Base-by-base conservation (phyloP, 37 sponge, comb jelly and placozoan genomes). In the Beroe forskalii region DNA sequence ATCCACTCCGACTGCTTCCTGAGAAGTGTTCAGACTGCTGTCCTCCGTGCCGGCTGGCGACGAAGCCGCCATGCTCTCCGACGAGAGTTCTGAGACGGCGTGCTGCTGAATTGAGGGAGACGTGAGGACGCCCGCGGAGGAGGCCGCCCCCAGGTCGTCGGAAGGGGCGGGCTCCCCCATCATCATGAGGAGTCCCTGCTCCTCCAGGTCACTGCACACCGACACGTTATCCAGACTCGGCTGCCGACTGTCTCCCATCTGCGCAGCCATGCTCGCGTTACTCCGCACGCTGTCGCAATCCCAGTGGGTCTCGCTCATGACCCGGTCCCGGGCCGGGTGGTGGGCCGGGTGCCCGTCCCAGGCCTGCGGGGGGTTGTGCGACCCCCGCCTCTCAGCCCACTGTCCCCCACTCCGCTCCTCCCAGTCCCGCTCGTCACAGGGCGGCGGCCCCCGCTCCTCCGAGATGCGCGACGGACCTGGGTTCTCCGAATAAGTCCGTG, bases 171-270 rank as follows among this genome's bases (percentile, higher is more conserved):
- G 12, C 12, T 12, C 55, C 55, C 12, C 12, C 12, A 48, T 12
- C 55, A 48, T 48, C 55, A 48, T 48, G 55, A 48, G 6, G 12
- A 48, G 55, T 17, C 55, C 72, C 38, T 14, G 12, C 37, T 69
- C 72, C 72, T 69, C 72, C 9, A 63, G 28, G 33, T 69, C 72
- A 32, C 72, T 69, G 72, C 38, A 36, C 19, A 69, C 32, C 1
- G 72, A 69, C 19, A 80, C 55, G 42, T 80, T 80, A 27, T 80
- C 86, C 55, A 80, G 30, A 17, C 30, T 44, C n/a, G 86, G 44
- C 86, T 80, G 38, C 86, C 86, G 28, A 43, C 86, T 43, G 55
- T 80, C 86, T 43, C 86, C 86, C 44, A 80, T 44, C 31, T 80
- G 86, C 6, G 86, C 55, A 30, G 86, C 86, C 1, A 43, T 25